Evolutionary conservation across 2,113 vertebrate genomes (phyloP), one percentile per base, ranked within the genome.

Genomic region (Phalacrocorax carbo): DNA sequence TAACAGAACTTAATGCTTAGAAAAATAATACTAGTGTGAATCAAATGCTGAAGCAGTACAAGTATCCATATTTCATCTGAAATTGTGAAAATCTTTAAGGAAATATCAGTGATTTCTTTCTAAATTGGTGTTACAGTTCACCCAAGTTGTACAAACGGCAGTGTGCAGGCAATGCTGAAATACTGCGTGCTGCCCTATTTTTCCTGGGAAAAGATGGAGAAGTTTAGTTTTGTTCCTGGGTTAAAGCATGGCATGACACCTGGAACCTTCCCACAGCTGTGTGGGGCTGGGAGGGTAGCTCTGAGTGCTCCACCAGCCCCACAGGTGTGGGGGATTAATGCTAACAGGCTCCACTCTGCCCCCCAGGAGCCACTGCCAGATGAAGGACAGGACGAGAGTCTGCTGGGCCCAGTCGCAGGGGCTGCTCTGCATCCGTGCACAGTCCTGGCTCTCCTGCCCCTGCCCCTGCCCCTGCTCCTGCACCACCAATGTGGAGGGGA

Each of bases 401-500:
- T 15, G 40, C 4, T 2, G 68, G 36, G 42, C 4, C 29, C 15
- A 1, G 10, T 9, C 23, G 0, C 0, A 4, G 32, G 7, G 4
- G 15, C 7, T 6, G 58, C 4, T 52, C 49, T 0, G 1, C 1
- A 2, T 1, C 8, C 4, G 0, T 1, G 1, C 3, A 0, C 23
- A 21, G 71, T 13, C 8, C 40, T 0, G 36, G 23, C 8, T 17
- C 36, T 7, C 34, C 46, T 25, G 23, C 6, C 15, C 36, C 48
- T 2, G 32, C 44, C 57, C 60, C 19, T 3, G 10, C 7, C 15
- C 36, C 48, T 2, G 32, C 44, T 64, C 60, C 19, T 3, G 10
- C 7, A 1, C 2, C 1, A 4, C 25, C 40, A 1, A 11, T 4
- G 0, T 3, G 65, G 42, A 23, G 75, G 30, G 0, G 1, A 83